Conservation (phyloP, 1,140 invertebrate genomes). For the Aphaenogaster ashmeadi region DNA sequence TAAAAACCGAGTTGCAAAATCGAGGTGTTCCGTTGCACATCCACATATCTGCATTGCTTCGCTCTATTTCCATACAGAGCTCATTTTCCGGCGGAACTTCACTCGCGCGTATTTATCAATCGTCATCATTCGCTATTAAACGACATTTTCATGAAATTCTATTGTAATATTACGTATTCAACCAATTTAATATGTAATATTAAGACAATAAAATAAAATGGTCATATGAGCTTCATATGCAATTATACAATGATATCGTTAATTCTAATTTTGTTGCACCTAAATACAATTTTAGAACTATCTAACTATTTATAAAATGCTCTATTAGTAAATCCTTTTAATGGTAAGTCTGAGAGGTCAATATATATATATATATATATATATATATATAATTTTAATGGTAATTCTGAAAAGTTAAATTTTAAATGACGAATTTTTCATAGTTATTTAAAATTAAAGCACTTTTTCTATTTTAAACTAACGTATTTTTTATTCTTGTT, state of each 20-base stretch:
- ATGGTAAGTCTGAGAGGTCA: too few relatives aligned
- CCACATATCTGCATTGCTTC: slow-evolving; percentile 33
- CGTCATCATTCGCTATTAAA: slow-evolving; percentile 11
- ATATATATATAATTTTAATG: too few relatives aligned
- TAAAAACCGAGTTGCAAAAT: slow-evolving; percentile 58
- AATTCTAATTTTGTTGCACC: neutral
- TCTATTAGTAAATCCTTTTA: neutral
- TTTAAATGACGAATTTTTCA: neutral
- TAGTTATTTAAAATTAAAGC: neutral
- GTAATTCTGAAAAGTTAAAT: neutral
- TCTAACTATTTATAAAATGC: neutral
- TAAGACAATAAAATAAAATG: slow-evolving; percentile 1
- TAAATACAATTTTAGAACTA: neutral
- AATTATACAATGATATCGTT: neutral
- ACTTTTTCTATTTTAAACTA: slow-evolving; percentile 12
- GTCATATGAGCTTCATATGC: neutral
- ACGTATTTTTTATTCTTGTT: neutral
- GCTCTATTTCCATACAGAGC: slow-evolving; percentile 48
- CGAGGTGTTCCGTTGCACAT: slow-evolving; percentile 18
- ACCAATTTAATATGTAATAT: neutral
- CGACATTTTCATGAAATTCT: slow-evolving; percentile 29
- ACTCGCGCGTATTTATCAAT: slow-evolving; percentile 12
- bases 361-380: too few relatives aligned
- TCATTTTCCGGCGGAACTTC: slow-evolving; percentile 34
- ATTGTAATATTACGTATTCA: neutral